Conservation (phyloP, 2,113 vertebrate species). For the Apaloderma vittatum region DNA sequence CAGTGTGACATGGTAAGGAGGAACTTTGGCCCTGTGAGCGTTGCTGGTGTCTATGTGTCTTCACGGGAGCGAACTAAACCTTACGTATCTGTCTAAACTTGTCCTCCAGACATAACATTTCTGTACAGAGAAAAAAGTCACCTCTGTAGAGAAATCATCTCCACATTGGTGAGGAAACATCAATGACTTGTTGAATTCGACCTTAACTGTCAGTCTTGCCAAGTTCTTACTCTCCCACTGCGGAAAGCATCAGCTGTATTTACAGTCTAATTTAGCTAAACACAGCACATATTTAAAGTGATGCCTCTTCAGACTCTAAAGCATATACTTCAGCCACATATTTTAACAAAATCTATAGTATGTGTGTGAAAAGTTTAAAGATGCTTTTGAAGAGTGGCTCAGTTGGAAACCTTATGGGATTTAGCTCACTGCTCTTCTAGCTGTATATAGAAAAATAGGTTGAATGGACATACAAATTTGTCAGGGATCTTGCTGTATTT, state of each 20-base stretch:
- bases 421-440: neutral
- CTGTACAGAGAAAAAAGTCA: neutral
- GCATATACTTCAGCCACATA: neutral
- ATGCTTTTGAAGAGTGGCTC: neutral
- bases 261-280: neutral
- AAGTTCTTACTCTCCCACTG: neutral
- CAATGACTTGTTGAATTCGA: conserved; percentile 22
- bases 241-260: neutral
- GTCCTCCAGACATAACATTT: neutral
- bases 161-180: neutral
- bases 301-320: neutral
- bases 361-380: neutral
- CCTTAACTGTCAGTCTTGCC: neutral
- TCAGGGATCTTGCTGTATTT: neutral
- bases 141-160: conserved; percentile 4
- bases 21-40: neutral
- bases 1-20: neutral
- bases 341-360: neutral
- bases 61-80: neutral
- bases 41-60: neutral
- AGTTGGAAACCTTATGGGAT: neutral
- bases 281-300: neutral
- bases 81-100: neutral
- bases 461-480: neutral
- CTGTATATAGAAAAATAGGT: neutral